phyloP scores from a whole-genome alignment of 1,140 invertebrate genomes.

The Drosophila ohnishii region DNA sequence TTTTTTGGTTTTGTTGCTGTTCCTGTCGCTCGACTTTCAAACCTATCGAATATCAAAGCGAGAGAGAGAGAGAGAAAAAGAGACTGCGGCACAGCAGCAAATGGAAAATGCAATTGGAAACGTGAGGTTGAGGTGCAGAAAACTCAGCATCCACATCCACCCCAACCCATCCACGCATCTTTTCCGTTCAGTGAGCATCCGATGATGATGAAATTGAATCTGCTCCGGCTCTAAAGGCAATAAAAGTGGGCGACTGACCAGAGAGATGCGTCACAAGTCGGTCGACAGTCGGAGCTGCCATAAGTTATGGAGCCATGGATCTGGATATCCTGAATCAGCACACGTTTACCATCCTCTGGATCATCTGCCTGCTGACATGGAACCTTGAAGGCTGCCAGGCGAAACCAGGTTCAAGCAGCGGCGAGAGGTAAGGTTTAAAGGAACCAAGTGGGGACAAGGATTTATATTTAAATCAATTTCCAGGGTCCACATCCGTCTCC shows the following conservation, averaged over 20 bases:
- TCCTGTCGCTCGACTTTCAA: conserved; percentile 57
- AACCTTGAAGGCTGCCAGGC: conserved; percentile 12
- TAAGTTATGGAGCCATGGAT: conserved; percentile 47
- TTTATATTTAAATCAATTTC: not conserved
- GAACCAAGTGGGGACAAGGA: not conserved
- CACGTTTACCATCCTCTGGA: conserved; percentile 4
- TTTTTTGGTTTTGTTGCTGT: conserved; percentile 3
- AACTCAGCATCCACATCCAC: conserved; percentile 5
- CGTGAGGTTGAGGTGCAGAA: conserved; percentile 55
- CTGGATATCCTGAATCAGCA: conserved; percentile 43
- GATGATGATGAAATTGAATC: conserved; percentile 43
- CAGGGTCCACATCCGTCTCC: conserved; percentile 76
- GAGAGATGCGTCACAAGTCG: conserved; percentile 70
- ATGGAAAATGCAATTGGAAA: conserved; percentile 74
- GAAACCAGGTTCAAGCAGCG: conserved; percentile 40
- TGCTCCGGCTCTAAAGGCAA: conserved; percentile 47
- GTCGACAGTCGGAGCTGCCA: conserved; percentile 44
- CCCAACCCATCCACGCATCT: conserved; percentile 10
- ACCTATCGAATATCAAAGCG: conserved; percentile 71
- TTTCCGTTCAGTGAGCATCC: conserved; percentile 39
- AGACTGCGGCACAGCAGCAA: conserved; percentile 19
- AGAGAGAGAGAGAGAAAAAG: conserved; percentile 4
- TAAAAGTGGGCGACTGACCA: conserved; percentile 70
- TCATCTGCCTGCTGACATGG: conserved; percentile 14
- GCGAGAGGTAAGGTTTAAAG: conserved; percentile 50